These are phyloP conservation scores for Tetramorium simillimum DNA, from an alignment of 1,140 invertebrate species.

Conservation along the genomic window DNA sequence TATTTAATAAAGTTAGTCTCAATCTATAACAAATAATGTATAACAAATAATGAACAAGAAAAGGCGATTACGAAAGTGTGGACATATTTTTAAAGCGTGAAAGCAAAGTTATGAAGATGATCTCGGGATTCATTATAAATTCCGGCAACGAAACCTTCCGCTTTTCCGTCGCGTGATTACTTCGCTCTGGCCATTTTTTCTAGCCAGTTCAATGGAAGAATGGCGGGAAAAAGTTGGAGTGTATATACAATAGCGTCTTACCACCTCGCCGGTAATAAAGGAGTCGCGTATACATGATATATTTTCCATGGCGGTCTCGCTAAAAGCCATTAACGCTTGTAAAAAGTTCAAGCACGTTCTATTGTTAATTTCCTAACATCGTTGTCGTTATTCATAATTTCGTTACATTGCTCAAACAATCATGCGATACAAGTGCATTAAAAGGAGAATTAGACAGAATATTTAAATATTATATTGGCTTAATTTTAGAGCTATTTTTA, in stretches of 20 bases:
- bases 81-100: conserved; percentile 9
- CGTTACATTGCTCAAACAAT: conserved; percentile 5
- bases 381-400: conserved; percentile 35
- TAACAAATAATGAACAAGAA: conserved; percentile 13
- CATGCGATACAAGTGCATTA: background rate
- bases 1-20: background rate
- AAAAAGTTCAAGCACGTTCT: conserved; percentile 52
- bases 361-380: conserved; percentile 51
- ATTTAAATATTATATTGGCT: background rate
- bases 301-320: conserved; percentile 31
- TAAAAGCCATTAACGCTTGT: conserved; percentile 47
- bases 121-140: conserved; percentile 58
- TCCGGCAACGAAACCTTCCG: background rate
- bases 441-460: background rate
- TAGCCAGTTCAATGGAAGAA: conserved; percentile 26
- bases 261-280: conserved; percentile 31
- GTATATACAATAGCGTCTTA: conserved; percentile 49
- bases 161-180: conserved; percentile 31
- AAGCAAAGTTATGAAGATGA: conserved; percentile 68
- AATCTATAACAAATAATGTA: background rate
- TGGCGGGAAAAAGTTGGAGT: conserved; percentile 44
- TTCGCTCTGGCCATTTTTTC: conserved; percentile 30
- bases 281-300: conserved; percentile 49
- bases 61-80: background rate
- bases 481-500: background rate